These are phyloP conservation scores for Belonocnema kinseyi DNA, from an alignment of 1,140 invertebrate genomes.

Conservation along the genomic window DNA sequence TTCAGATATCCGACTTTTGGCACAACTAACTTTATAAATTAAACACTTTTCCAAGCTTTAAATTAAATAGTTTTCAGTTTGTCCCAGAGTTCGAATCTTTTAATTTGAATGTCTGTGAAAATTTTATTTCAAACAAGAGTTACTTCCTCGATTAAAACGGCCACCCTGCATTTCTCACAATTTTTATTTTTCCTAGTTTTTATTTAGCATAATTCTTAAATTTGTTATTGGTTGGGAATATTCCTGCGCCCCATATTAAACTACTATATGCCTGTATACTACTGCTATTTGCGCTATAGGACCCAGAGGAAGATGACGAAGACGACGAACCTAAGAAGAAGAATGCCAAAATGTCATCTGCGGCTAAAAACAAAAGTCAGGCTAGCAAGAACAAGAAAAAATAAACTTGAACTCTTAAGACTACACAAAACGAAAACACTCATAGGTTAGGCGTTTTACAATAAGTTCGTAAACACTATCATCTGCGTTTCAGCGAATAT, in stretches of 20 bases:
- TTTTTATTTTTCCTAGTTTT: no score
- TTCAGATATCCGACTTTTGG: no score
- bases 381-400: conserved; percentile 74
- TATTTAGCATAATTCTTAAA: no score
- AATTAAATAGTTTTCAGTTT: no score
- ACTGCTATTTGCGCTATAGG: conserved; percentile 59
- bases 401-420: conserved; percentile 56
- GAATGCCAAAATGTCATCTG: conserved; percentile 59
- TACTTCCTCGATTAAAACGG: no score
- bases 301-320: conserved; percentile 72
- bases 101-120: no score
- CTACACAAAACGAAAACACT: conserved; percentile 50
- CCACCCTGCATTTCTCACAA: no score
- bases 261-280: conserved; percentile 29
- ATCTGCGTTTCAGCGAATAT: conserved; percentile 64
- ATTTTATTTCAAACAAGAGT: no score
- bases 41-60: no score
- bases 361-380: conserved; percentile 72
- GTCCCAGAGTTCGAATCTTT: no score
- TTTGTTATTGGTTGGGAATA: no score
- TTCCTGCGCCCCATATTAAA: not conserved
- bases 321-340: conserved; percentile 74
- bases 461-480: conserved; percentile 70
- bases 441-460: conserved; percentile 68
- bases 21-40: no score